Conservation (phyloP, 2,888 invertebrate genomes). For the Pantelozetes paolii region DNA sequence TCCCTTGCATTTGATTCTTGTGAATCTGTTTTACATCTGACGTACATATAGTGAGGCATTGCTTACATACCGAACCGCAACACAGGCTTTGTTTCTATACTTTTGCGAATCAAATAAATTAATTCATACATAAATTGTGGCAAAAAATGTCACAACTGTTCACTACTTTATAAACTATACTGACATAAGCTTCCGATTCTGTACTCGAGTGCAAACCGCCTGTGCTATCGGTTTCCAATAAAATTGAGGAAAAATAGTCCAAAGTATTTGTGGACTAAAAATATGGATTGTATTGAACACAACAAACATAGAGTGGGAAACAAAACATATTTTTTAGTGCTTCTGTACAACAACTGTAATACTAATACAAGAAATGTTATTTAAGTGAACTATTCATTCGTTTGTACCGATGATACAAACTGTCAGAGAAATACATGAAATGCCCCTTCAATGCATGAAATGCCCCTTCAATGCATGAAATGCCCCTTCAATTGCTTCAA, state of each 20-base stretch:
- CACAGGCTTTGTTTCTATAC: background rate
- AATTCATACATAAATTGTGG: conserved; percentile 28
- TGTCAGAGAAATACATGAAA: conserved; percentile 25
- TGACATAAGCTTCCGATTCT: background rate
- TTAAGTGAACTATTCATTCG: conserved; percentile 27
- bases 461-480: conserved; percentile 20
- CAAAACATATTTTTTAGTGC: conserved; percentile 28
- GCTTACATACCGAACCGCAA: background rate
- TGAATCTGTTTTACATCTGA: conserved; percentile 13
- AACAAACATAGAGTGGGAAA: conserved; percentile 33
- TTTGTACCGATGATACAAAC: conserved; percentile 26
- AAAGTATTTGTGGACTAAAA: conserved; percentile 2
- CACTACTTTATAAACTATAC: background rate
- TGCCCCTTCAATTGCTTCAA: background rate
- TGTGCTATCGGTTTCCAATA: conserved; percentile 35
- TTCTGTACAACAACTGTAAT: background rate
- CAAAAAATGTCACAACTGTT: background rate
- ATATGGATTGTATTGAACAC: conserved; percentile 8
- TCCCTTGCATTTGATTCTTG: conserved; percentile 30
- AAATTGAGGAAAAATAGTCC: background rate
- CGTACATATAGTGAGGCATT: background rate
- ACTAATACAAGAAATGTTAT: background rate
- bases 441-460: conserved; percentile 20
- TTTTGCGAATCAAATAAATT: background rate
- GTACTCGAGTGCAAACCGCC: background rate